Conservation (phyloP, 2,888 invertebrate species). For the Nephrotoma guestfalica region DNA sequence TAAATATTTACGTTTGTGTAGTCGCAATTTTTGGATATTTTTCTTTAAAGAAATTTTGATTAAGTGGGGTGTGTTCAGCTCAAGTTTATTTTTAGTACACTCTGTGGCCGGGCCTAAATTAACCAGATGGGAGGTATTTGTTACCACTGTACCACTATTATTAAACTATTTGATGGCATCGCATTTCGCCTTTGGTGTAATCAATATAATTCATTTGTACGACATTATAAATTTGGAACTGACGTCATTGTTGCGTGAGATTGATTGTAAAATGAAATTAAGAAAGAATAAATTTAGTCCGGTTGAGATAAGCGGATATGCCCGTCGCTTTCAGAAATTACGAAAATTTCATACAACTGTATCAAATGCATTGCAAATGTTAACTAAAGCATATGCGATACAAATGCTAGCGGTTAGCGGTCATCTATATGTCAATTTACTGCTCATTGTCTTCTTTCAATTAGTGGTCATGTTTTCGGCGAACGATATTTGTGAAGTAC, state of each 20-base stretch:
- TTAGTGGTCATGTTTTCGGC: neutral
- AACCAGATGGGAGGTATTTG: neutral
- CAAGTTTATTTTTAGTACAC: neutral
- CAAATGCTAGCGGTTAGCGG: neutral
- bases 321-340: neutral
- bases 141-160: neutral
- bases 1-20: neutral
- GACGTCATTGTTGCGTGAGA: neutral
- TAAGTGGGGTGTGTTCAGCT: neutral
- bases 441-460: neutral
- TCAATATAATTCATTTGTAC: neutral
- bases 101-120: neutral
- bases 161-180: neutral
- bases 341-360: neutral
- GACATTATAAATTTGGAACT: neutral
- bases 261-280: neutral
- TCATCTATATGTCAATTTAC: neutral
- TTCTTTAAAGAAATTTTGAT: neutral
- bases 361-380: neutral
- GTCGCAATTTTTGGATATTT: neutral
- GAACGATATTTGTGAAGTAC: neutral
- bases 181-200: neutral
- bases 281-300: neutral
- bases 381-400: neutral
- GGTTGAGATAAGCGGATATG: neutral